phyloP scores from a whole-genome alignment of 2,113 vertebrate genomes.

The Mustelus asterias region DNA sequence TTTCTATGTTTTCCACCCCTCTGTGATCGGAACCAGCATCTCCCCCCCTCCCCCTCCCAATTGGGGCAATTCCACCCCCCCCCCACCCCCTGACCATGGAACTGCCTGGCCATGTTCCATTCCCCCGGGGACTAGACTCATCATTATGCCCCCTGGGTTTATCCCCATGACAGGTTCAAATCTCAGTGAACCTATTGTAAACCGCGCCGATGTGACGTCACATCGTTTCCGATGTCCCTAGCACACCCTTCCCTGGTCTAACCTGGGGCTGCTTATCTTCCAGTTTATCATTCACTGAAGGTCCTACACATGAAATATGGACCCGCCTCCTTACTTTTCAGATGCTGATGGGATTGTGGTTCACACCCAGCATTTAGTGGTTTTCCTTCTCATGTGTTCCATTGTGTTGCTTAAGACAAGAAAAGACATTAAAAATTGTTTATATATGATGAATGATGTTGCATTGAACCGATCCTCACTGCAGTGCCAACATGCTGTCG shows the following conservation, averaged over 20 bases:
- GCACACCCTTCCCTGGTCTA: neutral
- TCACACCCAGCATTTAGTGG: neutral
- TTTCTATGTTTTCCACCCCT: too few relatives aligned
- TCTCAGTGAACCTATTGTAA: too few relatives aligned
- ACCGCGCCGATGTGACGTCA: too few relatives aligned
- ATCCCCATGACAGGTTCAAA: too few relatives aligned
- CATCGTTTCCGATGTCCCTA: neutral
- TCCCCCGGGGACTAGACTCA: too few relatives aligned
- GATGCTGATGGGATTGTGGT: too few relatives aligned
- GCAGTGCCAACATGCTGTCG: neutral
- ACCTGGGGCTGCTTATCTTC: neutral
- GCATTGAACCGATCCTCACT: neutral
- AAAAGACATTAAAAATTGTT: neutral
- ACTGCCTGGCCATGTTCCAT: too few relatives aligned
- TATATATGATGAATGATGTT: neutral
- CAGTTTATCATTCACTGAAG: neutral
- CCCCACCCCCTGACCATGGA: too few relatives aligned
- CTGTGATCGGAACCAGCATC: too few relatives aligned
- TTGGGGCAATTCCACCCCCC: too few relatives aligned
- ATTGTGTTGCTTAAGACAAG: neutral
- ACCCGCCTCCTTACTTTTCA: neutral
- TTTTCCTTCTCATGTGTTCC: neutral
- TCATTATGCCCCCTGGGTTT: too few relatives aligned
- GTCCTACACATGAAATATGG: neutral
- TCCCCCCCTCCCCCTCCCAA: too few relatives aligned